Percentiles rank a stretch among this genome's conserved stretches.
Evolutionary conservation across 2,113 vertebrate species (phyloP).

Genomic region (Raphicerus campestris): DNA sequence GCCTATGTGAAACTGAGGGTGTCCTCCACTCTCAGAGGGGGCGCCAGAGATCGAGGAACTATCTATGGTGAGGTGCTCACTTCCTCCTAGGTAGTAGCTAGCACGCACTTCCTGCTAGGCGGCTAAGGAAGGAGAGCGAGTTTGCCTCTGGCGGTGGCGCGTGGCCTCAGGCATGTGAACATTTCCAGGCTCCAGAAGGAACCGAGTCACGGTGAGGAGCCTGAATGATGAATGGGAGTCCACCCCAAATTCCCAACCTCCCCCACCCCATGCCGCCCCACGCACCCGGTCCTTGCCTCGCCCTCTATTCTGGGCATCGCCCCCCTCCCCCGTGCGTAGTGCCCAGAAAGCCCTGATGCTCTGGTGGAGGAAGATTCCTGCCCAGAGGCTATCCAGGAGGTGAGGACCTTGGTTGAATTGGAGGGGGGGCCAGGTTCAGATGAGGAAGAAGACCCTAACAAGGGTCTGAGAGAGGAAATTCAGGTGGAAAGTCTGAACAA

Average conservation of each 20-base stretch:
- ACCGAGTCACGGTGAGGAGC: neutral
- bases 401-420: too few species aligned
- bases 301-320: accelerated
- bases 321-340: accelerated
- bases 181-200: neutral
- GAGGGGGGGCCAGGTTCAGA: accelerated
- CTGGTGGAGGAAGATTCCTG: neutral
- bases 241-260: accelerated
- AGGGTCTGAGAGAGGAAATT: neutral
- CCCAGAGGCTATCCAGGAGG: neutral
- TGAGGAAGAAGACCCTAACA: neutral
- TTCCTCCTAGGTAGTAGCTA: neutral
- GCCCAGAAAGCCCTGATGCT: accelerated
- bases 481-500: too few species aligned
- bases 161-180: neutral
- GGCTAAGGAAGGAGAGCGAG: neutral
- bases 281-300: accelerated
- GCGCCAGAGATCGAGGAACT: neutral
- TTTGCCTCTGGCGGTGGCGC: accelerated
- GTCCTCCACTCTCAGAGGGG: neutral
- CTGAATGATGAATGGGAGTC: neutral
- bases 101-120: neutral
- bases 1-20: neutral
- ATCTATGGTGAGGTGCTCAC: neutral
- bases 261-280: accelerated